Evolutionary conservation across 2,113 vertebrate genomes (phyloP).

Genomic region (Microcebus jonahi): DNA sequence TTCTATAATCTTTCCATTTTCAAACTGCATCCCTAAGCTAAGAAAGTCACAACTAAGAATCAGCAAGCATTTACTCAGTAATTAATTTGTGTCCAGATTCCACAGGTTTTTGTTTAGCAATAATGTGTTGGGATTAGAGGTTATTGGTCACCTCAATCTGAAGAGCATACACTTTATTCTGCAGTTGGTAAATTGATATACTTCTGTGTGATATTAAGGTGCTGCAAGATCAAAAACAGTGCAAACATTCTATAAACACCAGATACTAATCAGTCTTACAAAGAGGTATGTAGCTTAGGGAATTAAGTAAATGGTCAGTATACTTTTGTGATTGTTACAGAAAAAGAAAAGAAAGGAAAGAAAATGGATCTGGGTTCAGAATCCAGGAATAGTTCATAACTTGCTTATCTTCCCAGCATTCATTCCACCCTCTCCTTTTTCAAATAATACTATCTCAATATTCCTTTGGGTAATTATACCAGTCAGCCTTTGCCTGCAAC

Average conservation of each 20-base stretch:
- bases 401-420: neutral
- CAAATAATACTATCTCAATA: neutral
- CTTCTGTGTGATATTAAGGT: neutral
- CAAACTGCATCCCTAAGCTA: neutral
- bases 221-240: neutral
- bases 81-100: neutral
- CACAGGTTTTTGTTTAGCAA: neutral
- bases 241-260: neutral
- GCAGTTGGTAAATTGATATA: neutral
- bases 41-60: neutral
- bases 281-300: neutral
- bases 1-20: neutral
- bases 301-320: neutral
- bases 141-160: neutral
- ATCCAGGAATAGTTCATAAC: neutral
- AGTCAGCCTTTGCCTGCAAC: neutral
- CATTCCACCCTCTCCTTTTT: fast-evolving
- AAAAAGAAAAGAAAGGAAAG: neutral
- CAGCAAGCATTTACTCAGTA: neutral
- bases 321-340: neutral
- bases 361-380: neutral
- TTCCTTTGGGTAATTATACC: neutral
- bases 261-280: neutral
- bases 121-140: neutral
- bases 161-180: neutral